Evolutionary conservation across 2,888 invertebrate genomes (phyloP).

Genomic region (Omphaloscelis lunosa): DNA sequence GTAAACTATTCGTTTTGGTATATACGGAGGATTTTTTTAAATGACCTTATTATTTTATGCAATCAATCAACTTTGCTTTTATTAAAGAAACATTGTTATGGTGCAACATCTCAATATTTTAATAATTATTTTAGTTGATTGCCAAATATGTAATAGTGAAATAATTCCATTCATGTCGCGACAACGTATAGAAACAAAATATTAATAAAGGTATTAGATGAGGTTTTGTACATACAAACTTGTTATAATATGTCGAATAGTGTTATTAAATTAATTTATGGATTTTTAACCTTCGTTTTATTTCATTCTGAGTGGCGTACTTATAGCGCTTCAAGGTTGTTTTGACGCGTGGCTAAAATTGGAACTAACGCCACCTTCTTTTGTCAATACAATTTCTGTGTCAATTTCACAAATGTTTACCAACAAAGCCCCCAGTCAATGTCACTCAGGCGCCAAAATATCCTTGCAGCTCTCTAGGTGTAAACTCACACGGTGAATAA

Average conservation of each 20-base stretch:
- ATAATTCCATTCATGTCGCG: constrained; percentile 48
- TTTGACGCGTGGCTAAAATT: no score
- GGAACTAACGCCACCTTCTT: neutral
- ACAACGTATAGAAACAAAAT: constrained; percentile 65
- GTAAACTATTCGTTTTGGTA: neutral
- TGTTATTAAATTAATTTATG: constrained; percentile 90
- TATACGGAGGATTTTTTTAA: no score
- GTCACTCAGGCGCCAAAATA: neutral
- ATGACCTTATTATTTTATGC: neutral
- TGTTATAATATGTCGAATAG: constrained; percentile 89
- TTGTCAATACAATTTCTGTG: neutral
- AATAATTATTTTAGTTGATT: neutral
- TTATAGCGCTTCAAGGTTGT: neutral
- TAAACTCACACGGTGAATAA: neutral
- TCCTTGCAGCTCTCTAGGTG: neutral
- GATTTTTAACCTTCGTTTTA: constrained; percentile 80
- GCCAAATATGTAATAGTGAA: constrained; percentile 25
- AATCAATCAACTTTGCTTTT: neutral
- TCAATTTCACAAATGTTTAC: neutral
- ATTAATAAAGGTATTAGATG: constrained; percentile 71
- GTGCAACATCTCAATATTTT: neutral
- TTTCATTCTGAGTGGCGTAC: constrained; percentile 35
- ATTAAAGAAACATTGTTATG: neutral
- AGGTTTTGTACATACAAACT: constrained; percentile 88
- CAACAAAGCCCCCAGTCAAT: neutral